These are phyloP conservation scores for Chymomyza procnemis DNA, from an alignment of 2,888 invertebrate genomes.

Conservation along the genomic window DNA sequence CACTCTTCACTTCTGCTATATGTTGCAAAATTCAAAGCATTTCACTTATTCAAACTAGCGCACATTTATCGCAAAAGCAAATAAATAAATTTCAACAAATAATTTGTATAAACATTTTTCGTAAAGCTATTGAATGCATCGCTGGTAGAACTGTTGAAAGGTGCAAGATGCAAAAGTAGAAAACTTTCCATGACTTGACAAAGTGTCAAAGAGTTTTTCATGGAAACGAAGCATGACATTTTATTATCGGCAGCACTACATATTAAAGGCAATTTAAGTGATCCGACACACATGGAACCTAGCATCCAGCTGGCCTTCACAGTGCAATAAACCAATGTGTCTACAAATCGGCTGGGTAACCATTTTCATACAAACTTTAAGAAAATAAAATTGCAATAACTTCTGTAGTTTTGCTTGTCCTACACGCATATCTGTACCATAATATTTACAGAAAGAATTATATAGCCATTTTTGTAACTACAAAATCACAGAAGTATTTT, in stretches of 20 bases:
- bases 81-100: slow-evolving; percentile 42
- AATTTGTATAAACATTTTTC: slow-evolving; percentile 10
- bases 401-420: too few species aligned
- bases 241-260: slow-evolving; percentile 19
- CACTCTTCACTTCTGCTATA: neutral
- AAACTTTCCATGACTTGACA: slow-evolving; percentile 2
- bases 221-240: slow-evolving; percentile 32
- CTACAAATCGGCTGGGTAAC: neutral
- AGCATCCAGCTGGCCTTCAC: neutral
- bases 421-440: too few species aligned
- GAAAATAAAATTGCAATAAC: neutral
- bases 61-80: neutral
- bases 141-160: too few species aligned
- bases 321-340: neutral
- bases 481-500: too few species aligned
- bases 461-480: too few species aligned
- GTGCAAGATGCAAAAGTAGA: slow-evolving; percentile 49
- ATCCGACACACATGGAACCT: neutral
- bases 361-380: neutral
- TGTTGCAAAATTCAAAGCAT: neutral
- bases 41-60: neutral
- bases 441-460: too few species aligned
- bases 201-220: neutral
- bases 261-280: neutral
- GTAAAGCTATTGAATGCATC: slow-evolving; percentile 48